Evolutionary conservation across 1,140 invertebrate genomes (phyloP), one percentile per base, ranked within the genome.

Genomic region (Spodoptera frugiperda): DNA sequence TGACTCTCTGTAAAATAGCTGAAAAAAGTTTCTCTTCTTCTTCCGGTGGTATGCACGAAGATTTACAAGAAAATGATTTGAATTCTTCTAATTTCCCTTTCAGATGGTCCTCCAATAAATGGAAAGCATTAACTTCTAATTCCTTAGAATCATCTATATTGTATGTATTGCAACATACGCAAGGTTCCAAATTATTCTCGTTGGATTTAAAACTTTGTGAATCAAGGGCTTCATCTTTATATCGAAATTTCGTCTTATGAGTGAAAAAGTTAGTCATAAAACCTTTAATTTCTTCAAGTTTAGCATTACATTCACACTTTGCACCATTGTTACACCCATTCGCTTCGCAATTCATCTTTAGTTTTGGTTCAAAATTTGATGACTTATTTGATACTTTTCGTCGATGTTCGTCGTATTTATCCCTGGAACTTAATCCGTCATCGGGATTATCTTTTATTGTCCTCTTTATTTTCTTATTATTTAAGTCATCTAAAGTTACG

Each of bases 41-140:
- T 46, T 84, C 79, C 12, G 79, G 59, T 33, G 77, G 65, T 19
- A 91, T 88, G 65, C 79, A 84, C 21, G 73, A 67, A 21, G 84
- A 79, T 79, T 84, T 82, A 54, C 80, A 85, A 3, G 77, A 67
- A 57, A 49, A 73, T 59, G 74, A 74, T 67, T 82, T 90, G 61
- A 89, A 88, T 72, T 88, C 81, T 55, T 78, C 73, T 44, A 92
- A 65, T 77, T 90, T 93, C 55, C 80, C 77, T 81, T 86, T 90
- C 33, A 93, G 80, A 80, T 93, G 84, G 68, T 91, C 83, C 81
- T 89, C 86, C 21, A 93, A 77, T 63, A 93, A 88, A 78, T 87
- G 80, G 85, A 91, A 93, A 8, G 88, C 82, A 79, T 93, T 93
- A 6, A 86, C 65, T 83, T 93, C 90, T 73, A 93, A 85, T 21